Base-by-base conservation (phyloP, 2,888 invertebrate species). In the Hoplodrina ambigua region DNA sequence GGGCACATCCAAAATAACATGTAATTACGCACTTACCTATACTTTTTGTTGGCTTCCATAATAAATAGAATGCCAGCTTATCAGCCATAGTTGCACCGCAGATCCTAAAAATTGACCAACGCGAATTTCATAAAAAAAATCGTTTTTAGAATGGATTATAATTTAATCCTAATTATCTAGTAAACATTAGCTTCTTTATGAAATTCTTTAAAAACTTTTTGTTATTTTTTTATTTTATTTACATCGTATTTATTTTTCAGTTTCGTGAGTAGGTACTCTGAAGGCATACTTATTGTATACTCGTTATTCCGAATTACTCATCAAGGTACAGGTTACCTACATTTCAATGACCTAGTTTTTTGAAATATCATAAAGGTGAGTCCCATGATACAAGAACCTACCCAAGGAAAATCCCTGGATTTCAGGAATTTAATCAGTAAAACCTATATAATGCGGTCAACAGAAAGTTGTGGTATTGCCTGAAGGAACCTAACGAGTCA, bases 401-500 rank as follows among this genome's bases (percentile, higher is more conserved):
- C 25, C 25, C 25, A 66, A 66, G 75, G 75, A 66, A 75, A 71
- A 50, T 25, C 41, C 20, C 41, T 19, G 20, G 0, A 25, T 74
- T 71, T 74, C 67, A 74, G 67, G 74, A 74, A 73, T 65, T 4
- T 6, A 37, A 71, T 19, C 41, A 73, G 20, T 71, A 74, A 71
- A 66, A 20, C 54, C 8, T 49, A 20, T n/a, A 41, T 19, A 71
- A 74, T 66, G 71, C 41, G 75, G 50, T 66, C 49, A 71, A 50
- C 17, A 41, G 41, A 53, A 49, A 17, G 37, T 20, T n/a, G 41
- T 41, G 46, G 53, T 46, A 54, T 49, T 37, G 37, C 37, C 41
- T 41, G 13, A 41, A 13, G 41, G 41, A 41, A 41, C 41, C 41
- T 41, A 41, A 41, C 41, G 2, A 41, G 41, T 3, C 11, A 41